Evolutionary conservation across 2,888 invertebrate species (phyloP).

Genomic region (Tillus elongatus): DNA sequence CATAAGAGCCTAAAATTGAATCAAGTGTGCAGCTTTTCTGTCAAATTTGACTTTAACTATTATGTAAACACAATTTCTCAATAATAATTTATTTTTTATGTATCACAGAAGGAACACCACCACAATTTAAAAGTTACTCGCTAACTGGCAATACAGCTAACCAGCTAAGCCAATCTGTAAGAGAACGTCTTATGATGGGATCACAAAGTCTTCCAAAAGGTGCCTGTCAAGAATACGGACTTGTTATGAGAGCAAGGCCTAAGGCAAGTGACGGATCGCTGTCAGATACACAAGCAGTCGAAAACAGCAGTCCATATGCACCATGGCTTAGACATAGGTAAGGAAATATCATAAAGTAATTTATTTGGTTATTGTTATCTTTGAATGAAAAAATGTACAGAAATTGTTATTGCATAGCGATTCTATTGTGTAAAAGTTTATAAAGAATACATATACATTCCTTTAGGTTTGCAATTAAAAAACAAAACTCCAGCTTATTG

Average conservation of each 20-base stretch:
- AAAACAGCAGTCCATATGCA: conserved; percentile 73
- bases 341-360: too few species aligned
- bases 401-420: conserved; percentile 3
- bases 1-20: neutral
- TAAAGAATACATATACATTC: neutral
- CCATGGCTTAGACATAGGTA: conserved; percentile 82
- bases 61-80: neutral
- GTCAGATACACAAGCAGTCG: conserved; percentile 77
- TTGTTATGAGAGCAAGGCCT: conserved; percentile 37
- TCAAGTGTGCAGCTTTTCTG: conserved; percentile 3
- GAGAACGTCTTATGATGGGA: conserved; percentile 75
- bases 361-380: neutral
- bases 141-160: conserved; percentile 77
- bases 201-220: conserved; percentile 75
- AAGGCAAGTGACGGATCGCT: conserved; percentile 67
- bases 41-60: neutral
- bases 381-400: conserved; percentile 5
- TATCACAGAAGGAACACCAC: conserved; percentile 55
- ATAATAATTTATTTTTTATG: neutral
- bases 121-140: conserved; percentile 77
- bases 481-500: too few species aligned
- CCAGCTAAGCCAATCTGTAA: conserved; percentile 76
- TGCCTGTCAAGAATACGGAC: conserved; percentile 40
- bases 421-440: neutral
- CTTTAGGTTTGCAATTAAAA: too few species aligned